A percentile compares a stretch with the other conserved stretches of the same genome.
phyloP scores from a whole-genome alignment of 2,797 vertebrate species.

The Enteromius argenteus region DNA sequence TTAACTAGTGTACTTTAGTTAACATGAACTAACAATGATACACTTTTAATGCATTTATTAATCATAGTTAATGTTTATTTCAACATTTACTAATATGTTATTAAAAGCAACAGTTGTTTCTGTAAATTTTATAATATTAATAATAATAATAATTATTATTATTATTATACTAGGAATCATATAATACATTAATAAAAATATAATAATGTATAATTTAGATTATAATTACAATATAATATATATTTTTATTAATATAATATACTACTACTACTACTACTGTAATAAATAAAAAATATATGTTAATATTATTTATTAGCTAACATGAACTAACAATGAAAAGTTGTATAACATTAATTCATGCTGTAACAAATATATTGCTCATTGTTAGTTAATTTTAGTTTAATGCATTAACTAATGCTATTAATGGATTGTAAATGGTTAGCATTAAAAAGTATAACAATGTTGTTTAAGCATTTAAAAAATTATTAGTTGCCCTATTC shows the following conservation, averaged over 20 bases:
- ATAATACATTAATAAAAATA: neutral
- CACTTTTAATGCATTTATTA: neutral
- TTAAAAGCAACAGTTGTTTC: neutral
- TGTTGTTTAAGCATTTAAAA: neutral
- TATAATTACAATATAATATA: neutral
- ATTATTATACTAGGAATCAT: neutral
- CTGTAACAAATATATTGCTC: neutral
- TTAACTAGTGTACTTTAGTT: neutral
- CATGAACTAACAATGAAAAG: neutral
- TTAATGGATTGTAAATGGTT: neutral
- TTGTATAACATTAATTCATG: neutral
- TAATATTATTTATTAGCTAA: neutral
- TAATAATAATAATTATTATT: neutral
- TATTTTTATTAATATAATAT: neutral
- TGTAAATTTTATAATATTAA: neutral
- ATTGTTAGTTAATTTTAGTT: neutral
- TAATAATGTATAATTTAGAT: no score
- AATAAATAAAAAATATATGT: neutral
- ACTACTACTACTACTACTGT: neutral
- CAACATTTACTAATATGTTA: neutral
- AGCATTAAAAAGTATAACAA: neutral
- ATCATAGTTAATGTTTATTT: neutral
- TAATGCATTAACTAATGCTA: neutral
- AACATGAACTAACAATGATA: neutral
- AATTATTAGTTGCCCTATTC: neutral